A percentile compares a stretch with the other conserved stretches of the same genome.
Evolutionary conservation across 2,113 vertebrate species (phyloP).

Genomic region (Riparia riparia): DNA sequence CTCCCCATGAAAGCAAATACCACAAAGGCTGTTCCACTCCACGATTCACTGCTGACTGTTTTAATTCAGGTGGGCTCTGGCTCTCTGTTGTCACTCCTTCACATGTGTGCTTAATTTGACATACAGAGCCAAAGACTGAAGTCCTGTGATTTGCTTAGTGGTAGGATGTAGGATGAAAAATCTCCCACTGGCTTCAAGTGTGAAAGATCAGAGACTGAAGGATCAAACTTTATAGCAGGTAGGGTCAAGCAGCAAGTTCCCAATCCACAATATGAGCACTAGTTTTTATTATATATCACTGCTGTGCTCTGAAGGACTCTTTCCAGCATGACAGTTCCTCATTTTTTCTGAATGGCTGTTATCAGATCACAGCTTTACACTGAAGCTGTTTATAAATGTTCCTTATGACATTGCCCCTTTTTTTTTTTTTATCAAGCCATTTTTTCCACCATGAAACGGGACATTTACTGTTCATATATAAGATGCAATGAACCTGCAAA

Average conservation of each 20-base stretch:
- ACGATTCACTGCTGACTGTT: neutral
- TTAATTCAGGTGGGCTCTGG: neutral
- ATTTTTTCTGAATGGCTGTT: neutral
- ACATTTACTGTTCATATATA: constrained; percentile 28
- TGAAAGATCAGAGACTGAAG: neutral
- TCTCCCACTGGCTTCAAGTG: neutral
- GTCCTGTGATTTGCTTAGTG: neutral
- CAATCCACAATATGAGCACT: neutral
- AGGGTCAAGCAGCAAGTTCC: constrained; percentile 39
- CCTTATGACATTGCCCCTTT: neutral
- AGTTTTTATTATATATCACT: neutral
- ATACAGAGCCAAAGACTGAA: neutral
- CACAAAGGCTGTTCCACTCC: neutral
- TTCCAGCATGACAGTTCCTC: neutral
- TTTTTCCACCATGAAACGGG: constrained; percentile 19
- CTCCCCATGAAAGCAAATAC: neutral
- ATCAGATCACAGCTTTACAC: constrained; percentile 19
- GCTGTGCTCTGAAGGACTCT: neutral
- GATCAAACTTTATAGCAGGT: neutral
- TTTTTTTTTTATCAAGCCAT: constrained; percentile 6
- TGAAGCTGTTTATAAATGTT: constrained; percentile 46
- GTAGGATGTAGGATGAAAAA: neutral
- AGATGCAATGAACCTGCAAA: constrained; percentile 32
- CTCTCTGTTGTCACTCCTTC: neutral
- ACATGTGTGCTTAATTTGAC: neutral